Base-by-base conservation (phyloP, 92 coral and sea anemone species). In the Scolanthus callimorphus region DNA sequence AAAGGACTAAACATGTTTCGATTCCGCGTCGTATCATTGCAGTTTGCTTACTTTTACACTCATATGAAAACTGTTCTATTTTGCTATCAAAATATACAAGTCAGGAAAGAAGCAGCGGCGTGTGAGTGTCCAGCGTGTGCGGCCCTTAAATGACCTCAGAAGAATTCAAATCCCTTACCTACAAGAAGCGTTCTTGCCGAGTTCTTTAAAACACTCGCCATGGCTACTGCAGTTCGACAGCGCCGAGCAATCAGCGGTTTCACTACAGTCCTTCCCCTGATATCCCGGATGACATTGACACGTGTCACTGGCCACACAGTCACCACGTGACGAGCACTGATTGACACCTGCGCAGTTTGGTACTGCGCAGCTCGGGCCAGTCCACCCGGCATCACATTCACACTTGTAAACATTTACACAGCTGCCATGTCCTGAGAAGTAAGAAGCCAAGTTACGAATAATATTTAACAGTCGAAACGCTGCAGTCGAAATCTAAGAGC, bases 281-380 rank as follows among this genome's bases (percentile, higher is more conserved):
- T 62, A 83, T 39, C 85, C 90, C n/a, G 70, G 71, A 71, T 70
- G 75, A 50, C 92, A 85, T 10, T 51, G 62, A 22, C 92, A 85
- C 25, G 51, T 39, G 48, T 85, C 49, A 1, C 74, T 59, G 20
- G 77, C 57, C 25, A 66, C 70, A 25, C 92, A 85, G 25, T 55
- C 71, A 3, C 92, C 92, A 12, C 70, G 75, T 10, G 69, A 56
- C 3, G 77, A 69, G 48, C 92, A 85, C 12, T 80, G 82, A 45
- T 60, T 70, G 22, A 59, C 75, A 15, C 43, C 80, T 25, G 60
- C 62, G 52, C 92, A 85, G 19, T 69, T 69, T 23, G 79, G 70
- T 11, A 69, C 48, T 3, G 80, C 74, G 37, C 92, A 85, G 44
- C 82, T 77, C 45, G 26, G 44, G 39, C 92, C 92, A 4, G 84